phyloP scores from a whole-genome alignment of 2,797 vertebrate species.

The Pachyuromys duprasi region DNA sequence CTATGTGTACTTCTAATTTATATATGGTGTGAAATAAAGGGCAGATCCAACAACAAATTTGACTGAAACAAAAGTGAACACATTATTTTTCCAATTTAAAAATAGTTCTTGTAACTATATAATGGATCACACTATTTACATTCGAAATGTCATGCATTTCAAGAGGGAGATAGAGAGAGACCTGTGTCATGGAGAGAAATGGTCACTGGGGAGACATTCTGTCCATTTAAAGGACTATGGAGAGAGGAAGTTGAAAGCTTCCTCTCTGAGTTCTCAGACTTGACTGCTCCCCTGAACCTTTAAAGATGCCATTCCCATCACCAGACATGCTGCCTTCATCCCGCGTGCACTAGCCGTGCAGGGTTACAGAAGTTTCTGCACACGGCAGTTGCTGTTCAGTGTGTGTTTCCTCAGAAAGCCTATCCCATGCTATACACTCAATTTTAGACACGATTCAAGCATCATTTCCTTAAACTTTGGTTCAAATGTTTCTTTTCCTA shows the following conservation, averaged over 20 bases:
- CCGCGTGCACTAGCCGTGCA: fast-evolving
- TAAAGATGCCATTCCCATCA: not conserved
- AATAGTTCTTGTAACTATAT: not conserved
- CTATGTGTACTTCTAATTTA: constrained; percentile 17
- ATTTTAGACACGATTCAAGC: not conserved
- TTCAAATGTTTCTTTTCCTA: not conserved
- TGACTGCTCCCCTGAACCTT: not conserved
- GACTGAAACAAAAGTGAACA: constrained; percentile 17
- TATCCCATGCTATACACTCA: not conserved
- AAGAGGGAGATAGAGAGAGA: too few relatives aligned
- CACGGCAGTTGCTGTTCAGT: not conserved
- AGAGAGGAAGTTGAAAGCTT: not conserved
- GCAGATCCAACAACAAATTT: not conserved
- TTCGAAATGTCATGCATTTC: constrained; percentile 16
- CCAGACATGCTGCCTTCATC: not conserved
- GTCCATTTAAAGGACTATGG: not conserved
- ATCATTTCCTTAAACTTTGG: not conserved
- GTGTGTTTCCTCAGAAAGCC: not conserved
- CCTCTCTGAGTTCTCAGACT: not conserved
- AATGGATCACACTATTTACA: not conserved
- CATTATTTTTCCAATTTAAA: constrained; percentile 5
- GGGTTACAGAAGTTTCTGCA: not conserved
- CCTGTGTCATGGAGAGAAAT: not conserved
- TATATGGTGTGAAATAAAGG: not conserved
- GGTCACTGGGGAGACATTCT: not conserved